Evolutionary conservation across 1,140 invertebrate species (phyloP), one percentile per base, ranked within the genome.

Genomic region (Achroia grisella): DNA sequence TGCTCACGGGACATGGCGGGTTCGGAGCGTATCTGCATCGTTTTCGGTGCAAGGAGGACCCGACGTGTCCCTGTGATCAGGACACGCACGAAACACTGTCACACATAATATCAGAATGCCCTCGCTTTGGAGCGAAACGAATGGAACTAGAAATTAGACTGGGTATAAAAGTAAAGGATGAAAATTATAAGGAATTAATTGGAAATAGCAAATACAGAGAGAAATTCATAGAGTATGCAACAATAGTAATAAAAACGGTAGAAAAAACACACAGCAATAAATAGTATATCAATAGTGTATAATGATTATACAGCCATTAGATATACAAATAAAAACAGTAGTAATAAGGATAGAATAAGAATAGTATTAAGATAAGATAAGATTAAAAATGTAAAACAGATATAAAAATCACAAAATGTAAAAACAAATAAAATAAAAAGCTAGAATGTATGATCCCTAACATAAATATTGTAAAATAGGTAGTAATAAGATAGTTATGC

Each of bases 1-100:
- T 44, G 0, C 1, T 44, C 0, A 44, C 42, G 4, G 42, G 42
- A 33, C 42, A 44, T 28, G 42, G 33, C 10, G 42, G 42, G 13
- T 44, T 44, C 17, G 10, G 15, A 10, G 1, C 10, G 3, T 44
- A 44, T 33, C 11, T 44, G 8, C 15, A 44, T 10, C 8, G 10
- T n/a, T 44, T 44, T 15, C 27, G 28, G 17, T 29, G 17, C n/a
- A 35, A 13, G 33, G 42, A 44, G 13, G 35, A 34, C 10, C 32
- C 32, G 10, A 11, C 32, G 32, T 34, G 32, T 11, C 10, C 6
- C 6, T 34, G 32, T 12, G 10, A 34, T 4, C 32, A 10, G 5
- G 1, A 1, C 1, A 1, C 1, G 6, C 9, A 1, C 6, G 10
- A 34, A 11, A 34, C 32, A 2, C 2, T 34, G 1, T 1, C 12